A percentile compares a stretch with the other conserved stretches of the same genome.
These are phyloP conservation scores for Leistus spinibarbis DNA, from an alignment of 2,888 invertebrate species.

Conservation along the genomic window DNA sequence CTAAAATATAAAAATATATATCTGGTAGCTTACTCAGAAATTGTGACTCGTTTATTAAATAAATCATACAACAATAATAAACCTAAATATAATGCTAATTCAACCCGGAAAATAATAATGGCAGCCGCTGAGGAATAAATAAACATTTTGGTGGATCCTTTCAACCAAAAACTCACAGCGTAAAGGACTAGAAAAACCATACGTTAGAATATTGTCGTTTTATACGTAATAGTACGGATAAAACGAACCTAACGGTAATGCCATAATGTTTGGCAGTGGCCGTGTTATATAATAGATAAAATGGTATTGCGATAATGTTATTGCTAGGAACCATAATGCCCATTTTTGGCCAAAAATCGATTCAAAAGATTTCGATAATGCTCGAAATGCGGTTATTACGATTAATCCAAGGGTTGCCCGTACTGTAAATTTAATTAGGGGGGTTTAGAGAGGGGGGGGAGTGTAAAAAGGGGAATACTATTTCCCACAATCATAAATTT, in stretches of 20 bases:
- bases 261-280: constrained; percentile 94
- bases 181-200: constrained; percentile 72
- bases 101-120: constrained; percentile 88
- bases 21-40: constrained; percentile 65
- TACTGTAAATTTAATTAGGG: constrained; percentile 66
- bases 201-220: not conserved
- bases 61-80: constrained; percentile 83
- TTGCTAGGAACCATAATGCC: constrained; percentile 79
- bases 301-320: constrained; percentile 95
- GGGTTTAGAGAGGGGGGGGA: not conserved
- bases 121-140: constrained; percentile 85
- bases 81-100: constrained; percentile 86
- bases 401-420: constrained; percentile 77
- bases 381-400: constrained; percentile 76
- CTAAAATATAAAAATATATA: constrained; percentile 4
- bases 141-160: constrained; percentile 74
- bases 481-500: constrained; percentile 21
- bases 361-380: constrained; percentile 75
- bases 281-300: constrained; percentile 96
- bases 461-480: constrained; percentile 38
- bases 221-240: not conserved
- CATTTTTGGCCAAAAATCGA: constrained; percentile 79
- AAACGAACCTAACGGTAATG: constrained; percentile 80
- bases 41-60: constrained; percentile 69
- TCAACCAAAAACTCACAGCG: constrained; percentile 85